phyloP scores from a whole-genome alignment of 2,888 invertebrate species.

The Dexiosoma caninum region DNA sequence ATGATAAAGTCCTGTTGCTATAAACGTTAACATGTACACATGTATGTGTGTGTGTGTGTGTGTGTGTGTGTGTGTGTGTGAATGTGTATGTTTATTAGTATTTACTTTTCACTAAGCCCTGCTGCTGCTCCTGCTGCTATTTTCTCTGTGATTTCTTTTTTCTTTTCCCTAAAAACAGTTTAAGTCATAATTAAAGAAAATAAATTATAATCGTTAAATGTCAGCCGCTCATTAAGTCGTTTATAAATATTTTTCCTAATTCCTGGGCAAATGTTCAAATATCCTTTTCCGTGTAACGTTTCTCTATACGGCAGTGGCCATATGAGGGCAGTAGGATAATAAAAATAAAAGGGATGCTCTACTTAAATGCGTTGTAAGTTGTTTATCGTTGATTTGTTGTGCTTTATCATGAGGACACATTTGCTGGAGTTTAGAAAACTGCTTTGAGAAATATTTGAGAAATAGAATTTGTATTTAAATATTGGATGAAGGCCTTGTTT shows the following conservation, averaged over 20 bases:
- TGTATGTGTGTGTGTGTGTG: not conserved
- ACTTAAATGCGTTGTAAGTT: not conserved
- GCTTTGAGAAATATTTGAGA: not conserved
- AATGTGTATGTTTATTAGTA: slow-evolving; percentile 16
- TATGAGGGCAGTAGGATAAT: slow-evolving; percentile 52
- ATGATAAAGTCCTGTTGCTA: slow-evolving; percentile 56
- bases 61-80: not conserved
- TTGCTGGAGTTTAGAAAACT: slow-evolving; percentile 1
- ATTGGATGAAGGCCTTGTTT: too few species aligned
- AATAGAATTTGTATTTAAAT: not conserved
- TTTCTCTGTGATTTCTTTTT: not conserved
- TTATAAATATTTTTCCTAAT: slow-evolving; percentile 52
- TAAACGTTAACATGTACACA: not conserved
- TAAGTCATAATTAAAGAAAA: slow-evolving; percentile 64
- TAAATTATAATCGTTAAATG: slow-evolving; percentile 64
- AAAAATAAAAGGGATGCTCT: slow-evolving; percentile 28
- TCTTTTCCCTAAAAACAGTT: slow-evolving; percentile 51
- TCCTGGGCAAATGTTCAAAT: slow-evolving; percentile 47
- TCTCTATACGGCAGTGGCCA: slow-evolving; percentile 34
- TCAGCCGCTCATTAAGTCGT: slow-evolving; percentile 63
- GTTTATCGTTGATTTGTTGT: slow-evolving; percentile 51
- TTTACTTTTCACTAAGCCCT: slow-evolving; percentile 17
- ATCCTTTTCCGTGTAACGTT: slow-evolving; percentile 35
- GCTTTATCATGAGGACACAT: slow-evolving; percentile 55
- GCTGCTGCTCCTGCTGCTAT: slow-evolving; percentile 17